phyloP scores from a whole-genome alignment of 2,888 invertebrate genomes.

The Noctua janthe region DNA sequence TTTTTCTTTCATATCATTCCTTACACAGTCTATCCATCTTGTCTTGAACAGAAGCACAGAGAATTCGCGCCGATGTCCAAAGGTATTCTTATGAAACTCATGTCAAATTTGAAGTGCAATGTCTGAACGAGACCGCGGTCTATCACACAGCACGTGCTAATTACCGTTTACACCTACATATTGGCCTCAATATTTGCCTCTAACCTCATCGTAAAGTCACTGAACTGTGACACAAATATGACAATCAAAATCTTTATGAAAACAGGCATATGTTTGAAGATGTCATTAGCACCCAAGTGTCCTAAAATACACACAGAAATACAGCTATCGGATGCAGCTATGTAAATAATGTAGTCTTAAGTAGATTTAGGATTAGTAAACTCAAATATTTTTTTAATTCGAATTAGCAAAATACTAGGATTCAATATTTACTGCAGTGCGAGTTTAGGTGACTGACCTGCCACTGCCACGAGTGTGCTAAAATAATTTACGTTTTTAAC shows the following conservation, averaged over 20 bases:
- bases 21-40: not conserved
- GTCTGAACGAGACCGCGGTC: not conserved
- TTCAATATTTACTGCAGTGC: slow-evolving; percentile 31
- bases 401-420: slow-evolving; percentile 1
- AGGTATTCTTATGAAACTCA: not conserved
- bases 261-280: not conserved
- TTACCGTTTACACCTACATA: not conserved
- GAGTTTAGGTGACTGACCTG: slow-evolving; percentile 24
- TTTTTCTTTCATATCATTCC: too few relatives aligned
- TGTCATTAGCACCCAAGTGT: slow-evolving; percentile 8
- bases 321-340: not conserved
- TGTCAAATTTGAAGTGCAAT: not conserved
- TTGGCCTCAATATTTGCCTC: not conserved
- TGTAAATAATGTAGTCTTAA: not conserved
- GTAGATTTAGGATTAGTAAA: slow-evolving; percentile 43
- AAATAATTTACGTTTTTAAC: not conserved
- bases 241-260: not conserved
- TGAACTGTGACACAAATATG: slow-evolving; percentile 1
- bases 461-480: not conserved
- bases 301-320: slow-evolving; percentile 16
- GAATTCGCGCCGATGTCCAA: not conserved
- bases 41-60: not conserved
- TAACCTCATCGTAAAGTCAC: slow-evolving; percentile 10
- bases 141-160: not conserved
- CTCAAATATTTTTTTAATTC: slow-evolving; percentile 32